phyloP scores from a whole-genome alignment of 2,888 invertebrate species.

The Andrena camellia region DNA sequence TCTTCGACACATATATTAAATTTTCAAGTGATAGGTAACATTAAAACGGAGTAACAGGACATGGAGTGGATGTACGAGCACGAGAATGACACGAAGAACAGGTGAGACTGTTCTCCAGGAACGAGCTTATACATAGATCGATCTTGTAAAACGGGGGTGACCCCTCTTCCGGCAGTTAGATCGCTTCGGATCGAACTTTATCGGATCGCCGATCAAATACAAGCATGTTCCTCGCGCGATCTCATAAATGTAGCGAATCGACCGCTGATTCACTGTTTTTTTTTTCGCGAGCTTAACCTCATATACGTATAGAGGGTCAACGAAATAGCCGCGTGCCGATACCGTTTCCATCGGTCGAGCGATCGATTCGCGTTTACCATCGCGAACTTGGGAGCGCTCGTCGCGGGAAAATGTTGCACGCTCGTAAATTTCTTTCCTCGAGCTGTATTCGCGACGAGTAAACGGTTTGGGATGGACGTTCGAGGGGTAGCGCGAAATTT shows the following conservation, averaged over 20 bases:
- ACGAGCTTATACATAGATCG: not conserved
- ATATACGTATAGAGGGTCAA: not conserved
- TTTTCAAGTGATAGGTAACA: constrained; percentile 57
- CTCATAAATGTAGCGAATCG: not conserved
- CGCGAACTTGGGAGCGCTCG: not conserved
- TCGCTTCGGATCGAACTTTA: constrained; percentile 6
- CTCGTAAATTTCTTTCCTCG: not conserved
- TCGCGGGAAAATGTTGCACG: not conserved
- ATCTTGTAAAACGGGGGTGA: constrained; percentile 22
- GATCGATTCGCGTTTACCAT: constrained; percentile 5
- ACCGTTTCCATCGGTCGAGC: not conserved
- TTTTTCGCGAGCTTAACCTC: not conserved
- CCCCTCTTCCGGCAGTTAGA: not conserved
- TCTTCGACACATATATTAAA: constrained; percentile 48
- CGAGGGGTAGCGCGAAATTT: constrained; percentile 8
- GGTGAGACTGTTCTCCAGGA: constrained; percentile 25
- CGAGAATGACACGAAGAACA: constrained; percentile 16
- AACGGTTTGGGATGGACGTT: not conserved
- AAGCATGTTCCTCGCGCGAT: constrained; percentile 24
- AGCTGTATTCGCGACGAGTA: not conserved
- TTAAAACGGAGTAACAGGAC: not conserved
- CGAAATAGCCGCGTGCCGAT: not conserved
- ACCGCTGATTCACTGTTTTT: not conserved
- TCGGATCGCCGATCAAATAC: not conserved
- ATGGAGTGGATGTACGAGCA: constrained; percentile 34